Percentiles rank a stretch among this genome's conserved stretches.
Evolutionary conservation across 2,888 invertebrate genomes (phyloP).

Genomic region (Parasteatoda lunata): DNA sequence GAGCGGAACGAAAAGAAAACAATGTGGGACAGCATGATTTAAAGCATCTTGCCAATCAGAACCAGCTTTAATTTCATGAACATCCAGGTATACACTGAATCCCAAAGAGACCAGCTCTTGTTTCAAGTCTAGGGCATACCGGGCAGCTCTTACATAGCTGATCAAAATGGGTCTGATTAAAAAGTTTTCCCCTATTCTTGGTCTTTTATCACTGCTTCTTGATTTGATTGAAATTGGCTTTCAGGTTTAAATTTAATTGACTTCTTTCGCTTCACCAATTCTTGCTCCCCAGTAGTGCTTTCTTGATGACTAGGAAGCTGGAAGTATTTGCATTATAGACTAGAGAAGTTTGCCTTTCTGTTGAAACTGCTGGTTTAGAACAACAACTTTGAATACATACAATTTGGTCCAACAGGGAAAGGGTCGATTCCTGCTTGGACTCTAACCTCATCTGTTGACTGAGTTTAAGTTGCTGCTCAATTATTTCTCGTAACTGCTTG

Average conservation of each 20-base stretch:
- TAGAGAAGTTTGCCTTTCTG: slow-evolving; percentile 46
- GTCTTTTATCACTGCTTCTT: slow-evolving; percentile 37
- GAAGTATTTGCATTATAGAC: slow-evolving; percentile 4
- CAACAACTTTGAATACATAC: slow-evolving; percentile 53
- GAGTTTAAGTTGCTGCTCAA: slow-evolving; percentile 66
- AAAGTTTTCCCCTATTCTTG: slow-evolving; percentile 15
- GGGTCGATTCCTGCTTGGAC: slow-evolving; percentile 71
- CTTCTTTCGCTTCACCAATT: slow-evolving; percentile 47
- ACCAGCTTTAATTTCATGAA: slow-evolving; percentile 75
- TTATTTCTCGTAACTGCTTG: slow-evolving; percentile 65
- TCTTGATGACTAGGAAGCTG: slow-evolving; percentile 35
- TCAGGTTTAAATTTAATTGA: slow-evolving; percentile 58
- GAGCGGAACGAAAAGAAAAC: slow-evolving; percentile 75
- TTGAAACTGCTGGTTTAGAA: background rate
- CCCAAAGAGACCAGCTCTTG: slow-evolving; percentile 73
- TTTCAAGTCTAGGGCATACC: slow-evolving; percentile 74
- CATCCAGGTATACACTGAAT: slow-evolving; percentile 75
- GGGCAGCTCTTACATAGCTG: slow-evolving; percentile 75
- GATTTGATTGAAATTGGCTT: slow-evolving; percentile 34
- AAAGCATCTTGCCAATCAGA: slow-evolving; percentile 75
- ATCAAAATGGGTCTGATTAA: slow-evolving; percentile 73
- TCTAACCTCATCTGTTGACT: slow-evolving; percentile 52
- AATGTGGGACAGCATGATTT: slow-evolving; percentile 75
- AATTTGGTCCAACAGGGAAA: slow-evolving; percentile 72
- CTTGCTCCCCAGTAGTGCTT: slow-evolving; percentile 27